Evolutionary conservation across 1,140 invertebrate genomes (phyloP).

Genomic region (Proctacanthus coquilletti): DNA sequence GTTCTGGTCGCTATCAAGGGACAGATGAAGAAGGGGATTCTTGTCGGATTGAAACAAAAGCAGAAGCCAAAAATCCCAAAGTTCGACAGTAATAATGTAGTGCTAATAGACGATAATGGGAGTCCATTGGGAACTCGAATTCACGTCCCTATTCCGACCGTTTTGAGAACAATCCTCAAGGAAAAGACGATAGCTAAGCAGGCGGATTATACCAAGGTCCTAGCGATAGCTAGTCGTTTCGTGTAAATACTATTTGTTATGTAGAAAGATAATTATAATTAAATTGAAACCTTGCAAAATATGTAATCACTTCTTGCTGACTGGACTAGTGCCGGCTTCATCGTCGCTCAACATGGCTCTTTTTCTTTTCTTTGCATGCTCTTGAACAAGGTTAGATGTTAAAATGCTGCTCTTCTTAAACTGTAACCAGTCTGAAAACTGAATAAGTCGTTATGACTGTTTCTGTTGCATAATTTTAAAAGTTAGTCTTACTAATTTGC

Average conservation of each 20-base stretch:
- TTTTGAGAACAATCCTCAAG: constrained; percentile 74
- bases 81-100: constrained; percentile 94
- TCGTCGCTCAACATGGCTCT: constrained; percentile 17
- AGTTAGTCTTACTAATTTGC: constrained; percentile 11
- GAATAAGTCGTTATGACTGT: too few relatives aligned
- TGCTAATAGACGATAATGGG: constrained; percentile 89
- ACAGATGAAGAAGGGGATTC: constrained; percentile 88
- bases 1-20: constrained; percentile 93
- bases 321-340: too few relatives aligned
- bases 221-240: constrained; percentile 87
- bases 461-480: too few relatives aligned
- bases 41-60: constrained; percentile 81
- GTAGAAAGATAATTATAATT: too few relatives aligned
- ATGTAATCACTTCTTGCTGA: too few relatives aligned
- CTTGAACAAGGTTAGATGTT: constrained; percentile 24
- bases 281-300: too few relatives aligned
- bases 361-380: constrained; percentile 24
- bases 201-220: constrained; percentile 86
- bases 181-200: constrained; percentile 68
- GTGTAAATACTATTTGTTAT: too few relatives aligned
- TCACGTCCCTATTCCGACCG: constrained; percentile 83
- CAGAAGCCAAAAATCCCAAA: constrained; percentile 73
- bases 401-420: constrained; percentile 19
- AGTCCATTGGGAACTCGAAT: constrained; percentile 87
- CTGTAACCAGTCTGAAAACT: constrained; percentile 25